Conservation (phyloP, 1,140 invertebrate species). For the Plutomurus gul region DNA sequence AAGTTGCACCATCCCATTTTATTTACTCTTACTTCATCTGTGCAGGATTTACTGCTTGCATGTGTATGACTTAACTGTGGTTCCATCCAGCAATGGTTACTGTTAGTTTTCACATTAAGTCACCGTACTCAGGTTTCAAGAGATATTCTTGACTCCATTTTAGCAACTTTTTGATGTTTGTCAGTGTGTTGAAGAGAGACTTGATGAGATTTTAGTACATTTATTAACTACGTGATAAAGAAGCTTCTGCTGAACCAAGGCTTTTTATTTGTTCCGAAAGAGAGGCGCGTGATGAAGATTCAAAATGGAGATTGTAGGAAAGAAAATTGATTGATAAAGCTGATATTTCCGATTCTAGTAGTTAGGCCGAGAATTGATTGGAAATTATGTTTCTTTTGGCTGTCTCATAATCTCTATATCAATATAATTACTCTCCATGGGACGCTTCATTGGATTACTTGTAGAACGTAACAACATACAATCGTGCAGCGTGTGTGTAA, state of each 20-base stretch:
- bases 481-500: too few species aligned
- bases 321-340: slow-evolving; percentile 17
- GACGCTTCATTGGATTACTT: not conserved
- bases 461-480: too few species aligned
- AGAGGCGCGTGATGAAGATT: not conserved
- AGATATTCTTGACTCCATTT: too few species aligned
- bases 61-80: too few species aligned
- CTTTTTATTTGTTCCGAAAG: not conserved
- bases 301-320: not conserved
- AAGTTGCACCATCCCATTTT: too few species aligned
- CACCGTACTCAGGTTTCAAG: too few species aligned
- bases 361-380: not conserved
- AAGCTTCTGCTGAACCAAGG: not conserved
- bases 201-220: not conserved
- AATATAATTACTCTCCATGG: slow-evolving; percentile 12
- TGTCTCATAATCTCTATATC: not conserved
- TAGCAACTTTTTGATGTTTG: too few species aligned
- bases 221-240: not conserved
- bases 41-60: not conserved
- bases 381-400: not conserved
- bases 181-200: not conserved
- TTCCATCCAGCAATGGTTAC: too few species aligned
- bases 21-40: not conserved
- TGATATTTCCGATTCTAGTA: not conserved
- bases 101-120: too few species aligned